Percentiles rank a stretch among this genome's conserved stretches.
These are phyloP conservation scores for Cynopterus sphinx DNA, from an alignment of 2,797 vertebrate genomes.

Conservation along the genomic window DNA sequence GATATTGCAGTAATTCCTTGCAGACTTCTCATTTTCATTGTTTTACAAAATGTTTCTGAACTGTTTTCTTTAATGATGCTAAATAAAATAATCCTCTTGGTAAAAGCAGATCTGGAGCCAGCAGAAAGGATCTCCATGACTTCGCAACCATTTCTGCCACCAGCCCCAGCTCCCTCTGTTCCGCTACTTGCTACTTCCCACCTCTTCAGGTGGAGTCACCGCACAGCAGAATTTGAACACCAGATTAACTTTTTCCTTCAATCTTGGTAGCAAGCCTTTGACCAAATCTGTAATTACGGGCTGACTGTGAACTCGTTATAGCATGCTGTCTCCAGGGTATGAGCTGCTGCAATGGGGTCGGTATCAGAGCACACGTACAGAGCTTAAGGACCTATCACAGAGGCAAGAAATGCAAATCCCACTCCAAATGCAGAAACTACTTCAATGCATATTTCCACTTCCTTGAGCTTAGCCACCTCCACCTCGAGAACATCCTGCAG, in stretches of 20 bases:
- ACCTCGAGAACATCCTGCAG: no score
- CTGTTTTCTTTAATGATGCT: constrained; percentile 92
- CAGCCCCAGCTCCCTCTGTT: constrained; percentile 95
- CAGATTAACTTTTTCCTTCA: constrained; percentile 92
- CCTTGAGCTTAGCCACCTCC: no score
- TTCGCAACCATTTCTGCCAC: constrained; percentile 92
- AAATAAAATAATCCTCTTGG: constrained; percentile 92
- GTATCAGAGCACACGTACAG: no score
- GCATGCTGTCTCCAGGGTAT: no score
- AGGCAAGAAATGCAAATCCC: no score
- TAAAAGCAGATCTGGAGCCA: constrained; percentile 91
- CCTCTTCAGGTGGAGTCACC: constrained; percentile 95
- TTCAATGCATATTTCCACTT: no score
- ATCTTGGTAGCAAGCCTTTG: constrained; percentile 88
- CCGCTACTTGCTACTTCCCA: constrained; percentile 88
- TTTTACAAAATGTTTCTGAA: constrained; percentile 91
- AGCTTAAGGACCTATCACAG: no score
- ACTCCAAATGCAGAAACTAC: no score
- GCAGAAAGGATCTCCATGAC: constrained; percentile 95
- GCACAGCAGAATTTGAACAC: constrained; percentile 98
- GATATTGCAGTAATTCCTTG: constrained; percentile 85
- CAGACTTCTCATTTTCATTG: constrained; percentile 86
- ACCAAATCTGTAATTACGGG: constrained; percentile 76
- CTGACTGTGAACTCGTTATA: no score
- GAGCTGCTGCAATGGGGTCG: no score